Percentiles rank a stretch among this genome's conserved stretches.
Conservation (phyloP, 2,113 vertebrate species). For the Reinhardtius hippoglossoides region DNA sequence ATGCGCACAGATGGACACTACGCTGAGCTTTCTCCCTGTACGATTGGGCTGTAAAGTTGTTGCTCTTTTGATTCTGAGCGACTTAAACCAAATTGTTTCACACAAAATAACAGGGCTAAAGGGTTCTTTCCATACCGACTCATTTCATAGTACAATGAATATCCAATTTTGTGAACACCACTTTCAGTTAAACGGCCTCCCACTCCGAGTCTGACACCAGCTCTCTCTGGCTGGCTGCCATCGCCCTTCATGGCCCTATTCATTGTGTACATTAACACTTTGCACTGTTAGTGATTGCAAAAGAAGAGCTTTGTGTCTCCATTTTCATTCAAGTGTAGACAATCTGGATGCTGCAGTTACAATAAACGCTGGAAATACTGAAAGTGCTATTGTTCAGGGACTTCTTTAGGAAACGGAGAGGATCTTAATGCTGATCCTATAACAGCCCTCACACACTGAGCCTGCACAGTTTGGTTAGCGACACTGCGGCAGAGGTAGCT, state of each 20-base stretch:
- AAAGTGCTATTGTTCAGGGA: background rate
- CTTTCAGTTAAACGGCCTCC: slow-evolving; percentile 34
- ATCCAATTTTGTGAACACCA: slow-evolving; percentile 2
- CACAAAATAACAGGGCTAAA: slow-evolving; percentile 13
- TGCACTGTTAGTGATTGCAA: background rate
- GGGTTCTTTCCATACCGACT: background rate
- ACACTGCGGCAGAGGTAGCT: background rate
- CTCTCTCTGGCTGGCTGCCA: slow-evolving; percentile 9
- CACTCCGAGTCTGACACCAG: slow-evolving; percentile 11
- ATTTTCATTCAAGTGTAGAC: slow-evolving; percentile 12
- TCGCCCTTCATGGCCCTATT: background rate
- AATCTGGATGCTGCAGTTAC: background rate
- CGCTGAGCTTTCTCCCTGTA: background rate
- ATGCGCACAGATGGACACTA: no score
- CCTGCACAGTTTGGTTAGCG: background rate
- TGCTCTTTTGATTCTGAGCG: background rate
- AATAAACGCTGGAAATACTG: background rate
- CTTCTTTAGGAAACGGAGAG: background rate
- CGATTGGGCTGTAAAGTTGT: background rate
- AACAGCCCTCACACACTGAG: background rate
- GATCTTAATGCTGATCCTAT: background rate
- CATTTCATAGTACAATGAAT: slow-evolving; percentile 17
- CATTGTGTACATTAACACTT: slow-evolving; percentile 10
- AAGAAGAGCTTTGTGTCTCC: slow-evolving; percentile 12
- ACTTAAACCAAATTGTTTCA: slow-evolving; percentile 10